Conservation (phyloP, 2,888 invertebrate genomes). For the Leptopilina myrica region DNA sequence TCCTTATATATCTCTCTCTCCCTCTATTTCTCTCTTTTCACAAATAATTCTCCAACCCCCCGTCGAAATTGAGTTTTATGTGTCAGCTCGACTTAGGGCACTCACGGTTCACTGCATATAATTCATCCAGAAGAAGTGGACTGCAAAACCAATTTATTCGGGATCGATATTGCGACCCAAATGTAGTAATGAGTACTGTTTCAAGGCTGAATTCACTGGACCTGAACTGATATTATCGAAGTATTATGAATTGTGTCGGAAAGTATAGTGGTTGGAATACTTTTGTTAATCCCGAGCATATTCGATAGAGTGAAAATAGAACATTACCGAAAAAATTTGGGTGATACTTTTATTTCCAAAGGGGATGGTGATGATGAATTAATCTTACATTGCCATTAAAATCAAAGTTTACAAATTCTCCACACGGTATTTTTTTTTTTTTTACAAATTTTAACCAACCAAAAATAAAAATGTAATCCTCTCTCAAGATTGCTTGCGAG, state of each 20-base stretch:
- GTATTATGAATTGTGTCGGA: slow-evolving; percentile 19
- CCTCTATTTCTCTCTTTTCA: neutral
- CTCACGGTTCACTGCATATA: slow-evolving; percentile 10
- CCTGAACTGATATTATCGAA: slow-evolving; percentile 35
- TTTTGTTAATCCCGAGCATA: neutral
- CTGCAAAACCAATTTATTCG: slow-evolving; percentile 31
- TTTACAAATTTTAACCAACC: too few relatives aligned
- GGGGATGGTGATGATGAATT: too few relatives aligned
- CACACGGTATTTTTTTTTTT: too few relatives aligned
- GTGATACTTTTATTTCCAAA: too few relatives aligned
- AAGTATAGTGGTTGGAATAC: neutral
- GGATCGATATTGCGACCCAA: slow-evolving; percentile 17
- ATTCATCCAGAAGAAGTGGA: slow-evolving; percentile 27
- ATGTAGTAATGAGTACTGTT: slow-evolving; percentile 34
- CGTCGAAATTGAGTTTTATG: slow-evolving; percentile 15
- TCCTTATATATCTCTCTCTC: neutral
- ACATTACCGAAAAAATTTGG: too few relatives aligned
- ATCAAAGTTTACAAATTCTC: too few relatives aligned
- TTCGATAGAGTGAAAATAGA: too few relatives aligned
- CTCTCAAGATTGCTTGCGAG: too few relatives aligned
- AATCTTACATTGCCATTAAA: too few relatives aligned
- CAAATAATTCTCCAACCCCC: neutral
- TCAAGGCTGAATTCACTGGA: slow-evolving; percentile 23
- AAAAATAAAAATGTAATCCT: too few relatives aligned
- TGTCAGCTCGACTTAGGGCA: slow-evolving; percentile 25